phyloP scores from a whole-genome alignment of 2,113 vertebrate species.

The Terrapene triunguis region DNA sequence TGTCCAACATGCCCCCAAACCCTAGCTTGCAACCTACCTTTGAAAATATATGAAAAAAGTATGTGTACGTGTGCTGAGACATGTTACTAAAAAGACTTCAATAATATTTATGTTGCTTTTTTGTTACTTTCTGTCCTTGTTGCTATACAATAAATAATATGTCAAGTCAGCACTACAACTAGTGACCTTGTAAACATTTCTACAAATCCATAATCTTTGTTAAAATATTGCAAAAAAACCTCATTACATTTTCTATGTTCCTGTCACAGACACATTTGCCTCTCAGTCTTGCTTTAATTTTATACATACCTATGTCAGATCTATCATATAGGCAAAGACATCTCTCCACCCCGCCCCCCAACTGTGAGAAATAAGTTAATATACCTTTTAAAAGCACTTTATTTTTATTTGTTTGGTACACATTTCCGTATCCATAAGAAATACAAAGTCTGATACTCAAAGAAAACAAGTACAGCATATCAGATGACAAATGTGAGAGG shows the following conservation, averaged over 20 bases:
- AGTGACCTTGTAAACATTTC: not conserved
- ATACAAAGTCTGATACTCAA: not conserved
- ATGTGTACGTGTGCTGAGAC: not conserved
- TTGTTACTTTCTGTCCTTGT: not conserved
- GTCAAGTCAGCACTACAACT: conserved; percentile 17
- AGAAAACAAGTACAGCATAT: not conserved
- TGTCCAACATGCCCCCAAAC: not conserved
- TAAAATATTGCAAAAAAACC: not conserved
- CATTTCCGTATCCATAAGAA: not conserved
- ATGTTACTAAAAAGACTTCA: not conserved
- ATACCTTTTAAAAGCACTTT: not conserved
- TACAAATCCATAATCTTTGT: not conserved
- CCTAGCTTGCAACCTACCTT: not conserved
- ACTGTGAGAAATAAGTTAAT: not conserved
- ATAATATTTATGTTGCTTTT: conserved; percentile 3
- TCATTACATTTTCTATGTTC: not conserved
- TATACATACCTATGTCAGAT: not conserved
- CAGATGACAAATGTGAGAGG: conserved; percentile 40
- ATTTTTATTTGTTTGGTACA: not conserved
- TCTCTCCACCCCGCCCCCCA: not conserved
- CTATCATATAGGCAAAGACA: not conserved
- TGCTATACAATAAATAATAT: not conserved
- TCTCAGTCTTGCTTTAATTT: conserved; percentile 1
- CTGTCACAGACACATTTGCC: not conserved
- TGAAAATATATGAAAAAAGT: not conserved